Evolutionary conservation across 2,797 vertebrate genomes (phyloP).

Genomic region (Rhinoraja longicauda): DNA sequence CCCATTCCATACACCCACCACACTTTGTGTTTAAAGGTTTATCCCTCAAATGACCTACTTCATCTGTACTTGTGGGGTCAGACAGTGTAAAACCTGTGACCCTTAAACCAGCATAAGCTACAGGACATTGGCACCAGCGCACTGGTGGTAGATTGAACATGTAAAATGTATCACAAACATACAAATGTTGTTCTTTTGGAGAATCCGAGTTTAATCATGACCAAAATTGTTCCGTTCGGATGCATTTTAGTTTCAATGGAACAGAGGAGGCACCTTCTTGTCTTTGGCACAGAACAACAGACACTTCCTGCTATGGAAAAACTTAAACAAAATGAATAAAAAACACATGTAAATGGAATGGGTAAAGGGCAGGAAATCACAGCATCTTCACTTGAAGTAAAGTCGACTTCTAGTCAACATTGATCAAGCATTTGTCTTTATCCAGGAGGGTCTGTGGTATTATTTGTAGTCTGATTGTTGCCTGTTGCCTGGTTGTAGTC

Average conservation of each 20-base stretch:
- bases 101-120: not conserved
- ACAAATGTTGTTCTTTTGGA: not conserved
- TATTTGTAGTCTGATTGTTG: no score
- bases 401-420: not conserved
- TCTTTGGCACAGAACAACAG: not conserved
- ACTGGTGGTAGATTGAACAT: not conserved
- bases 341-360: constrained; percentile 11
- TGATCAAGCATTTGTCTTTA: not conserved
- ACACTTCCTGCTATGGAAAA: not conserved
- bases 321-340: constrained; percentile 3
- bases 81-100: not conserved
- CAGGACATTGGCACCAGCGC: not conserved
- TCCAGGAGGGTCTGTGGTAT: not conserved
- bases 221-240: not conserved
- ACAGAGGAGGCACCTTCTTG: not conserved
- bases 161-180: not conserved
- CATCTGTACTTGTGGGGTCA: not conserved
- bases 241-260: not conserved
- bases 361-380: not conserved
- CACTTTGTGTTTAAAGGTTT: no score
- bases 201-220: not conserved
- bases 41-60: no score
- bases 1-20: no score
- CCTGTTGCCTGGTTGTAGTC: no score
- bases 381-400: no score